Evolutionary conservation across 2,888 invertebrate genomes (phyloP), one percentile per base, ranked within the genome.

Genomic region (Timema podura): DNA sequence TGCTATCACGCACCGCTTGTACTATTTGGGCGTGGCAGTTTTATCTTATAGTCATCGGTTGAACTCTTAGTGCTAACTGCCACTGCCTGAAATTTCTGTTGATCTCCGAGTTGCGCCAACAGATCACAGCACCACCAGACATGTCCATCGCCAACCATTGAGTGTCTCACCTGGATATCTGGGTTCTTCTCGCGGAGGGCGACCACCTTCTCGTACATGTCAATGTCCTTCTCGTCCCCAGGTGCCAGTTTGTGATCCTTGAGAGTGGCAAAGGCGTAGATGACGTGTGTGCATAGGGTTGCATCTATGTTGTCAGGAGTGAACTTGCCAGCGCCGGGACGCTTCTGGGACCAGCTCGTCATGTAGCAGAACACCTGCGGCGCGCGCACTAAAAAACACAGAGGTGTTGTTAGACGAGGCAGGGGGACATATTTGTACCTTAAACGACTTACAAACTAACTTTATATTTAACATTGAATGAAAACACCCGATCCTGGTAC

Each of bases 291-390:
- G 81, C 98, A 98, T 0, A 97, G 88, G 13, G 86, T 87, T 0
- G 96, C 86, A 78, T 96, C 93, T 57, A 98, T 89, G 79, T 95
- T 91, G 76, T 95, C 94, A 0, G 97, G 96, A 72, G 87, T 88
- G 82, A 95, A 98, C 79, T 91, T 91, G 11, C 95, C 96, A 5
- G 89, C 86, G 69, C 94, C 93, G 0, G 93, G 93, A 68, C 97
- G 87, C 81, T 96, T 96, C 73, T 93, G 89, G 0, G 97, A 95
- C 97, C 98, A 98, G 77, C 94, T 97, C 2, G 98, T 97, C 80
- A 96, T 87, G 81, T 98, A 98, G 82, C 98, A 98, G 77, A 97
- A 91, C 5, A 95, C 90, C 83, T 93, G 92, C 0, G 94, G 91
- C 66, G 91, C 90, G 59, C 94, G 90, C 75, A 87, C 95, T 95